Base-by-base conservation (phyloP, 2,888 invertebrate genomes). In the Euzetes globulus region DNA sequence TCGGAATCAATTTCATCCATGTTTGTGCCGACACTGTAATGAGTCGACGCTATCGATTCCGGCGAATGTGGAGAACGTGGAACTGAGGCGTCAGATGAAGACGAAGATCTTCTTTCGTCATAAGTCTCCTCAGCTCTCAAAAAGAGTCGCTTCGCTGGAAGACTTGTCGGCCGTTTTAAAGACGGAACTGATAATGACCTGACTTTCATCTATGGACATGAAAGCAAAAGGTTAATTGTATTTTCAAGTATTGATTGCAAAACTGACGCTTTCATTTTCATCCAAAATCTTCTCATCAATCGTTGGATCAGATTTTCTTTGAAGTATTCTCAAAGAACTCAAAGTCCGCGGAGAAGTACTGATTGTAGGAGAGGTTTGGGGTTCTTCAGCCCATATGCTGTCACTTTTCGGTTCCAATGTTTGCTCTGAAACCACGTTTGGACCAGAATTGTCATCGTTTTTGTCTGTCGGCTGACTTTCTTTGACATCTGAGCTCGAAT, bases 271-370 rank as follows among this genome's bases (percentile, higher is more conserved):
- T 70, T 70, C 70, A 13, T 22, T 11, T 2, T 25, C 19, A n/a
- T 3, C 13, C n/a, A n/a, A n/a, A 25, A 11, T 45, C 22, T 70
- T 70, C 7, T 70, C 70, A 7, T 70, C 70, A 2, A 45, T 45
- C 15, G 15, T 47, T 25, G 70, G 27, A 70, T 70, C 70, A 47
- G 70, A 70, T 41, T 70, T 70, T 70, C 70, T 45, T 9, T 70
- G 70, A 70, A 47, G 7, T 3, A 17, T 9, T 45, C 45, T 1
- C 47, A 27, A 27, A 19, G 70, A 25, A 29, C 37, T 17, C 0
- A 74, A 29, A 45, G 11, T 19, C 15, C 52, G 45, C 11, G 27
- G 19, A 29, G 22, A 19, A 45, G 5, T 22, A 33, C 22, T 27
- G 11, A 13, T 27, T 19, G 9, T 37, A 15, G 13, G 19, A n/a